phyloP scores from a whole-genome alignment of 1,140 invertebrate species.

The Parapsyche elsis region DNA sequence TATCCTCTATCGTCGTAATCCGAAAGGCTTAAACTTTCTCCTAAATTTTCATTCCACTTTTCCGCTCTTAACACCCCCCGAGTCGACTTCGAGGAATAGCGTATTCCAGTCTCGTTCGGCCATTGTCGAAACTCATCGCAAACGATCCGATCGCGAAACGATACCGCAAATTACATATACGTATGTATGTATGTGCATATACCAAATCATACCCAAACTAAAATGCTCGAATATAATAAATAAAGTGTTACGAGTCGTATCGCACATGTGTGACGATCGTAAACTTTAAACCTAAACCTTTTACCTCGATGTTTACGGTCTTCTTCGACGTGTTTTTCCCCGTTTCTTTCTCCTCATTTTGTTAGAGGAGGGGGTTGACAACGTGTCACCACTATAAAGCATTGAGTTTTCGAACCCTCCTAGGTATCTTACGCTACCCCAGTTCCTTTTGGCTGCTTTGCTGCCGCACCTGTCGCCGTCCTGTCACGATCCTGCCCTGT shows the following conservation, averaged over 20 bases:
- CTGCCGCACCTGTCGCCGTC: conserved; percentile 44
- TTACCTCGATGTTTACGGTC: background rate
- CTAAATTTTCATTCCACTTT: conserved; percentile 1
- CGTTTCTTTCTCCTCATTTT: too few species aligned
- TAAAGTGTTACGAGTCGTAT: too few species aligned
- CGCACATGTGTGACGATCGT: too few species aligned
- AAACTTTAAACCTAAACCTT: background rate
- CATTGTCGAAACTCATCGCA: background rate
- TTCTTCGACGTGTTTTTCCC: too few species aligned
- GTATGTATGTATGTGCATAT: too few species aligned
- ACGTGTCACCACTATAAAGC: conserved; percentile 30
- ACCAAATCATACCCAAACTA: too few species aligned
- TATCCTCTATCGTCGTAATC: conserved; percentile 24
- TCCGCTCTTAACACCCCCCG: too few species aligned
- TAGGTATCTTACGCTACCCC: background rate
- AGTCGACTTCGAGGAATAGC: background rate
- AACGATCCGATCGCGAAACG: background rate
- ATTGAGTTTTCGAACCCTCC: background rate
- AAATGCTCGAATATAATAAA: too few species aligned
- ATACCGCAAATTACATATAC: background rate
- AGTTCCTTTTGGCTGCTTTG: background rate
- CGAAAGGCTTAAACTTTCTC: conserved; percentile 21
- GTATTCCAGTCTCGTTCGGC: background rate
- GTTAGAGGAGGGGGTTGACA: background rate
- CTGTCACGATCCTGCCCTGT: conserved; percentile 34